phyloP scores from a whole-genome alignment of 2,797 vertebrate species.

The Scomberomorus guttatus region DNA sequence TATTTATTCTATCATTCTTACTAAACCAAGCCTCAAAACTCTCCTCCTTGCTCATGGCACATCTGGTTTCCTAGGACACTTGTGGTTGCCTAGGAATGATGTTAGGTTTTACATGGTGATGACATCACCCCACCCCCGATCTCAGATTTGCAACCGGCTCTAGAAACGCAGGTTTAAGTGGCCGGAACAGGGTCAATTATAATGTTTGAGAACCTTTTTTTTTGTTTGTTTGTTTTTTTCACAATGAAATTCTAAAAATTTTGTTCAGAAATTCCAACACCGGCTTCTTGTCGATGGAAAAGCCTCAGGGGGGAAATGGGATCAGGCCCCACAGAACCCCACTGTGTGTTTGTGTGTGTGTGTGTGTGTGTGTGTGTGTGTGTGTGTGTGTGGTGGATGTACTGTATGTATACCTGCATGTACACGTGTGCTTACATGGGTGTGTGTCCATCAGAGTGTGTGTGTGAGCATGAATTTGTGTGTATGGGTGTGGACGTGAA shows the following conservation, averaged over 20 bases:
- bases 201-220: slow-evolving; percentile 42
- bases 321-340: slow-evolving; percentile 72
- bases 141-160: slow-evolving; percentile 28
- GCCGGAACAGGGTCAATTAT: slow-evolving; percentile 45
- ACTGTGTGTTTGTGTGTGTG: slow-evolving; percentile 42
- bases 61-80: slow-evolving; percentile 76
- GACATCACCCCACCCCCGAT: slow-evolving; percentile 66
- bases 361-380: slow-evolving; percentile 8
- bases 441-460: slow-evolving; percentile 4
- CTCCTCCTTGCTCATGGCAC: slow-evolving; percentile 44
- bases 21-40: slow-evolving; percentile 44
- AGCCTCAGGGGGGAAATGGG: slow-evolving; percentile 66
- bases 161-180: slow-evolving; percentile 59
- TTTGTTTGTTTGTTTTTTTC: slow-evolving; percentile 6
- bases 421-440: slow-evolving; percentile 16
- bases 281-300: slow-evolving; percentile 47
- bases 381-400: slow-evolving; percentile 5
- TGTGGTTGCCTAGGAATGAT: slow-evolving; percentile 76
- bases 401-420: slow-evolving; percentile 50
- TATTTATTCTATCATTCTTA: slow-evolving; percentile 32
- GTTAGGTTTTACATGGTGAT: slow-evolving; percentile 66
- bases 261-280: slow-evolving; percentile 46
- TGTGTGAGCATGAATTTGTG: slow-evolving; percentile 22
- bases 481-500: neutral
- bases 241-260: slow-evolving; percentile 32